phyloP scores from a whole-genome alignment of 1,140 invertebrate genomes.

The Mylabris phalerata region DNA sequence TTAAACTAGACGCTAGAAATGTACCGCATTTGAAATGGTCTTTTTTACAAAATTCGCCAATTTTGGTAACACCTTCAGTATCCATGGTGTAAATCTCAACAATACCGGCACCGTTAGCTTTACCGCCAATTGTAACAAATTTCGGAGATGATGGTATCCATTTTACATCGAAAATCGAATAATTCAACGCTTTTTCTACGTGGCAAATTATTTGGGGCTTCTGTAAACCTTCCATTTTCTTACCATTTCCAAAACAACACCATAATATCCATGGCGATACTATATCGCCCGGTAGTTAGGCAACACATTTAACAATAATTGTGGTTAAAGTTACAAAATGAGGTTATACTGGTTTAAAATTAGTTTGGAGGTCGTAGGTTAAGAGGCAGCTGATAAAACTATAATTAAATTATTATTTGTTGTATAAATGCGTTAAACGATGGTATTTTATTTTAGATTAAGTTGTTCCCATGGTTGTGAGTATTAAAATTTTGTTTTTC shows the following conservation, averaged over 20 bases:
- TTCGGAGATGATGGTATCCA: conserved; percentile 93
- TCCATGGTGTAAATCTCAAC: conserved; percentile 83
- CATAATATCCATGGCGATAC: no score
- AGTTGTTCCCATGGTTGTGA: conserved; percentile 24
- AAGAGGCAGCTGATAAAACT: no score
- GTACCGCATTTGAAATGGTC: conserved; percentile 88
- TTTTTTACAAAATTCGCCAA: conserved; percentile 69
- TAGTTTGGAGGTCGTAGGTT: no score
- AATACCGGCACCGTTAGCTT: conserved; percentile 74
- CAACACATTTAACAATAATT: no score
- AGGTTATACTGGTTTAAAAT: no score
- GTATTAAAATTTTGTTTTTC: conserved; percentile 74
- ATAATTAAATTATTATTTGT: no score
- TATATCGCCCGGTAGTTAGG: no score
- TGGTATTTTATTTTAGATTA: background rate
- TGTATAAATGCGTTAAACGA: background rate
- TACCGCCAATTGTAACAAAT: conserved; percentile 80
- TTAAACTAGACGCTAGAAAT: conserved; percentile 77
- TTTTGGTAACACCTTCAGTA: conserved; percentile 60
- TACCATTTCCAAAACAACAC: no score
- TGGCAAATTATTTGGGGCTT: conserved; percentile 90
- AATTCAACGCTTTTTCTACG: conserved; percentile 74
- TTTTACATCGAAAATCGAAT: conserved; percentile 85
- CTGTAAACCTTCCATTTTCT: conserved; percentile 48
- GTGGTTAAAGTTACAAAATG: no score